A percentile compares a stretch with the other conserved stretches of the same genome.
Evolutionary conservation across 92 coral and sea anemone genomes (phyloP).

Genomic region (Actinernus sp.): DNA sequence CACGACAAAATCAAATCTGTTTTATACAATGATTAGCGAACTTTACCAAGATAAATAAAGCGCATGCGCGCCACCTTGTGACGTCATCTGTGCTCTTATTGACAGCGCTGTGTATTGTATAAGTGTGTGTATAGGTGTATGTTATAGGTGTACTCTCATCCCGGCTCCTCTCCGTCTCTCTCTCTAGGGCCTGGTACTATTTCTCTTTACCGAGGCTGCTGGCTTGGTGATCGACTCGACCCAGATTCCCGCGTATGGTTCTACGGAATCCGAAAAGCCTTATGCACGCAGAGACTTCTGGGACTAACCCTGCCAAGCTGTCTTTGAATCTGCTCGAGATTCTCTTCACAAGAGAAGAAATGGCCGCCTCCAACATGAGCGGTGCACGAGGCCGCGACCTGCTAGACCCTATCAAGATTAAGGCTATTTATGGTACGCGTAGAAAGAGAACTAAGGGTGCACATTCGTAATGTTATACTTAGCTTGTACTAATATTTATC

Average conservation of each 20-base stretch:
- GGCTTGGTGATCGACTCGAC: conserved; percentile 86
- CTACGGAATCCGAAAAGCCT: conserved; percentile 87
- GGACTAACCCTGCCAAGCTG: conserved; percentile 91
- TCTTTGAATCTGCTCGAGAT: conserved; percentile 91
- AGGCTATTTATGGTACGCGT: conserved; percentile 86
- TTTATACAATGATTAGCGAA: too few species aligned
- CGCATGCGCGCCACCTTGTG: too few species aligned
- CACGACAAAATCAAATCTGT: too few species aligned
- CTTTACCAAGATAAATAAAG: too few species aligned
- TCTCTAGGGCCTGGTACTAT: conserved; percentile 23
- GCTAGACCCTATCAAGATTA: conserved; percentile 92
- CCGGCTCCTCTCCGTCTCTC: background rate
- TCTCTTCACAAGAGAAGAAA: conserved; percentile 86
- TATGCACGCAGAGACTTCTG: conserved; percentile 88
- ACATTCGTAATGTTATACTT: too few species aligned
- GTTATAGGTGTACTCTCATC: background rate
- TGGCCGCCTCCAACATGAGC: conserved; percentile 96
- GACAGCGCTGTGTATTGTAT: background rate
- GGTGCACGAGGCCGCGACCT: conserved; percentile 95
- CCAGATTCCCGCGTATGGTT: conserved; percentile 87
- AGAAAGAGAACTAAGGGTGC: too few species aligned
- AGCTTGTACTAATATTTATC: too few species aligned
- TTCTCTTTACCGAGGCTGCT: conserved; percentile 71
- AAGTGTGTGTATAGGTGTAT: background rate
- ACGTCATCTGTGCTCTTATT: too few species aligned